Evolutionary conservation across 2,888 invertebrate genomes (phyloP).

Genomic region (Parascotia fuliginaria): DNA sequence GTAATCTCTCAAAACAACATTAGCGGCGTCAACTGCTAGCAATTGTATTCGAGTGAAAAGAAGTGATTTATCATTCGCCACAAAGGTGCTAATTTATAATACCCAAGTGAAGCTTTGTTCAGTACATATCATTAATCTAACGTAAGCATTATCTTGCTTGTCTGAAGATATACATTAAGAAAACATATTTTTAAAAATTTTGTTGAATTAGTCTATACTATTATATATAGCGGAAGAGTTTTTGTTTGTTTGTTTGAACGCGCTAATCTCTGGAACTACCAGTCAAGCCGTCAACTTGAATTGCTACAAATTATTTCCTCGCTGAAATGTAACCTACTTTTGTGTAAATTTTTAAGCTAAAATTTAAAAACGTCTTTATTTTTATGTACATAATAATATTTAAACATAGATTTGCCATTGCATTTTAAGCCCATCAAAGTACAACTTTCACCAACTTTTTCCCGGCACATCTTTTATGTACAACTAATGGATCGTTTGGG

Average conservation of each 20-base stretch:
- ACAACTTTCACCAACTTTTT: background rate
- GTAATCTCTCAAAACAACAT: background rate
- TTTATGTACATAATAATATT: background rate
- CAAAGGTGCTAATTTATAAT: slow-evolving; percentile 9
- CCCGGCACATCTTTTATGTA: background rate
- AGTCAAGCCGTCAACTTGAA: too few species aligned
- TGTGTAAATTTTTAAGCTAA: too few species aligned
- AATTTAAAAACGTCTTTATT: too few species aligned
- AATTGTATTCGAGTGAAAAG: slow-evolving; percentile 8
- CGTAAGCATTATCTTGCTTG: background rate
- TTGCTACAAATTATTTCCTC: too few species aligned
- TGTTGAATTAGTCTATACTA: background rate
- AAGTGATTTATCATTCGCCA: slow-evolving; percentile 19
- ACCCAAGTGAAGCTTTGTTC: slow-evolving; percentile 2
- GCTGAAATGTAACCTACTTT: too few species aligned
- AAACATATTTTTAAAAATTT: background rate
- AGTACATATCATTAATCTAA: slow-evolving; percentile 11
- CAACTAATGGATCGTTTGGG: background rate
- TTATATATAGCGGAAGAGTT: too few species aligned
- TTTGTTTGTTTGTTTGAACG: too few species aligned
- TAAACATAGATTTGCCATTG: background rate
- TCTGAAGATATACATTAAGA: background rate
- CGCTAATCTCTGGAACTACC: too few species aligned
- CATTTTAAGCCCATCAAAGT: background rate
- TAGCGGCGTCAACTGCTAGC: background rate